phyloP scores from a whole-genome alignment of 2,113 vertebrate species.

The Phalacrocorax pelagicus region DNA sequence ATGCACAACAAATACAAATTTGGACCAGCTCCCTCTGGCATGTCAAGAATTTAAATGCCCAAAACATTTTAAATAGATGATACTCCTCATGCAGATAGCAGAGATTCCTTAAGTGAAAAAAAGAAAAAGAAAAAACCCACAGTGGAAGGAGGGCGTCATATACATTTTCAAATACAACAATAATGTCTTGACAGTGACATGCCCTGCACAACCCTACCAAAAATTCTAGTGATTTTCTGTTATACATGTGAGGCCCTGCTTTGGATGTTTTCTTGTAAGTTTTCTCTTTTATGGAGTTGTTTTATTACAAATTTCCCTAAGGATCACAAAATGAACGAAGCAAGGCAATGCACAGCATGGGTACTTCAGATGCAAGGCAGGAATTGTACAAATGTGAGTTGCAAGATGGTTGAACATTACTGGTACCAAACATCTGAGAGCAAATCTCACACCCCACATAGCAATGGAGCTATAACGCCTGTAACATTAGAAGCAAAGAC shows the following conservation, averaged over 20 bases:
- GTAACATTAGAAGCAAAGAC: background rate
- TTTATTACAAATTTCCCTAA: background rate
- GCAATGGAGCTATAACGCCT: background rate
- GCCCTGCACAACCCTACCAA: background rate
- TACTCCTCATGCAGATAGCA: background rate
- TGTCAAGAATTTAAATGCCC: background rate
- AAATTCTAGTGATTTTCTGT: background rate
- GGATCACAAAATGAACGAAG: background rate
- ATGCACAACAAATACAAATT: background rate
- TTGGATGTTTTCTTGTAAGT: background rate
- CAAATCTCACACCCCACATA: background rate
- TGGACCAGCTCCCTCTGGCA: background rate
- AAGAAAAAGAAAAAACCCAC: accelerated
- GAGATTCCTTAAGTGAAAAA: background rate
- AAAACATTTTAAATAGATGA: background rate
- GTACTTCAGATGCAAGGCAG: background rate
- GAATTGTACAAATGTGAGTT: background rate
- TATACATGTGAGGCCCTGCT: background rate
- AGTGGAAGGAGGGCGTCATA: background rate
- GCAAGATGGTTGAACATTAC: background rate
- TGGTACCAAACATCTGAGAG: background rate
- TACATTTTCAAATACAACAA: background rate
- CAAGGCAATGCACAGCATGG: background rate
- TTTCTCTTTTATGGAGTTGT: background rate
- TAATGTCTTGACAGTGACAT: background rate